Evolutionary conservation across 2,113 vertebrate species (phyloP).

Genomic region (Beaufortia kweichowensis): DNA sequence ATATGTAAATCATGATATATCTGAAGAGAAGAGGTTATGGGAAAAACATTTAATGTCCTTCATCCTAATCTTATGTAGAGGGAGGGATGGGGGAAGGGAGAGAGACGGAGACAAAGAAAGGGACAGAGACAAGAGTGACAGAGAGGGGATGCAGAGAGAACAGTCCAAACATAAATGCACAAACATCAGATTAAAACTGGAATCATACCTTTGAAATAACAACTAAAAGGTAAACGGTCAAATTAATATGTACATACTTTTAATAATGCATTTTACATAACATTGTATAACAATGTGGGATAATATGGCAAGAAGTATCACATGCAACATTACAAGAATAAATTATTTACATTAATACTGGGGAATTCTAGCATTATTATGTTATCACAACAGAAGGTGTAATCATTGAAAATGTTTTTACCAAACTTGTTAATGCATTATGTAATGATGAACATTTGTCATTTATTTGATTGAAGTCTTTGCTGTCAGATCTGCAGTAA

Average conservation of each 20-base stretch:
- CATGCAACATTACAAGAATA: neutral
- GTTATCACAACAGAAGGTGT: neutral
- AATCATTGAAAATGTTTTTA: neutral
- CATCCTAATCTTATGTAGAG: neutral
- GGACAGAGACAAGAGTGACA: no score
- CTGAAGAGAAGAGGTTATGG: no score
- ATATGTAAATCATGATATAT: no score
- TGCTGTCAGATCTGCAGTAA: neutral
- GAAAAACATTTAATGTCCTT: neutral
- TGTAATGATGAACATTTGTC: no score
- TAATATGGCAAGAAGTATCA: neutral
- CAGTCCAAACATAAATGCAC: neutral
- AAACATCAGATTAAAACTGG: neutral
- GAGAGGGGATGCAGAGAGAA: no score
- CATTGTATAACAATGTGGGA: neutral
- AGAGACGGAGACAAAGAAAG: neutral
- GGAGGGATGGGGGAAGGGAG: no score
- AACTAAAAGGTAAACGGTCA: neutral
- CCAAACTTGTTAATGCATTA: neutral
- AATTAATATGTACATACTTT: neutral
- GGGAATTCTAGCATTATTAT: no score
- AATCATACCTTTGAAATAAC: neutral
- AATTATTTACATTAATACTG: no score
- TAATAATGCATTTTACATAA: no score
- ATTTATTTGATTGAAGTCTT: neutral